Conservation (phyloP, 2,888 invertebrate species). For the Linyphia triangularis region DNA sequence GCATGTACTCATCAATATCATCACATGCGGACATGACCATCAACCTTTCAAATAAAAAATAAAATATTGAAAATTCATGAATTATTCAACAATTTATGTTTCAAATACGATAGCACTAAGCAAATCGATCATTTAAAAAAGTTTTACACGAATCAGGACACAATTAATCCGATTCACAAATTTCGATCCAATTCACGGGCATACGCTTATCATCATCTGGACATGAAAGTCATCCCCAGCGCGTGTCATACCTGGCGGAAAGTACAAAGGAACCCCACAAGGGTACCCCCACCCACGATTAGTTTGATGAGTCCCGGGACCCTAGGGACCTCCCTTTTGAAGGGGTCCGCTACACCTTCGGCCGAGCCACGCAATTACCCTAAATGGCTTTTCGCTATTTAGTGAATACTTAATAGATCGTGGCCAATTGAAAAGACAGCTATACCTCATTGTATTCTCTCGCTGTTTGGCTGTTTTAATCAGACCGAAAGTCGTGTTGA, state of each 20-base stretch:
- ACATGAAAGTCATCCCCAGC: not conserved
- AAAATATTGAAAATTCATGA: no score
- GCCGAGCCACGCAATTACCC: conserved; percentile 59
- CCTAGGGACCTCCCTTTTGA: conserved; percentile 19
- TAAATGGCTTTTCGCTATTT: conserved; percentile 68
- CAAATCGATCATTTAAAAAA: no score
- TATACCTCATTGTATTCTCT: no score
- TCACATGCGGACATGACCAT: no score
- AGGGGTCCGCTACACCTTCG: conserved; percentile 20
- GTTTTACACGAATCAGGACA: no score
- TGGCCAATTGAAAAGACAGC: not conserved
- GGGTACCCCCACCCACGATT: conserved; percentile 68
- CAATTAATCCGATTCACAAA: no score
- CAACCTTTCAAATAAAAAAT: no score
- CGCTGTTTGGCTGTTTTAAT: not conserved
- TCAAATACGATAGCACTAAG: no score
- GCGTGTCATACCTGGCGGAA: conserved; percentile 14
- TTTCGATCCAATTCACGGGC: not conserved
- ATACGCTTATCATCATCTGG: not conserved
- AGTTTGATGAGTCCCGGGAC: conserved; percentile 63
- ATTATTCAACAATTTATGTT: no score
- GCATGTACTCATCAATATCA: no score
- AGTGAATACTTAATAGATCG: conserved; percentile 32
- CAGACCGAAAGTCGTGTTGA: not conserved
- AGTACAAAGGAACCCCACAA: not conserved